Evolutionary conservation across 2,888 invertebrate genomes (phyloP).

Genomic region (Erannis defoliaria): DNA sequence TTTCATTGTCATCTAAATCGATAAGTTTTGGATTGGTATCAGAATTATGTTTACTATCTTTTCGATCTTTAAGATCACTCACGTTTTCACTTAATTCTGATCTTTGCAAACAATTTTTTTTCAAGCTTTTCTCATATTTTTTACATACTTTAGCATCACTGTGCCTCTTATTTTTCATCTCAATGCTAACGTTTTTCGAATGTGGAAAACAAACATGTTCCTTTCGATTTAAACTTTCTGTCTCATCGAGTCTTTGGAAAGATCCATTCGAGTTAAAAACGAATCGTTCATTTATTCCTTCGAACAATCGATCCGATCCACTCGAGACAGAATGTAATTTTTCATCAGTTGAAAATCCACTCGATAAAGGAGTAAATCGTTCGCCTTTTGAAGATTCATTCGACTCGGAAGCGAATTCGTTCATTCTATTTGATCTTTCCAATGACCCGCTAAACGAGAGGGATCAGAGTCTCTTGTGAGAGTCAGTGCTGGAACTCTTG

Average conservation of each 20-base stretch:
- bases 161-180: constrained; percentile 4
- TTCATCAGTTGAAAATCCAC: not conserved
- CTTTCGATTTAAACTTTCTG: constrained; percentile 7
- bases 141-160: constrained; percentile 13
- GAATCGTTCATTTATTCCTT: constrained; percentile 11
- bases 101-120: constrained; percentile 9
- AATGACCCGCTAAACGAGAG: constrained; percentile 60
- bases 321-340: not conserved
- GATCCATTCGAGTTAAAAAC: constrained; percentile 25
- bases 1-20: constrained; percentile 2
- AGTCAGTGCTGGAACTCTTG: constrained; percentile 76
- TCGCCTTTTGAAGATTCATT: not conserved
- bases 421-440: constrained; percentile 50
- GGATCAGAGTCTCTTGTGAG: constrained; percentile 84
- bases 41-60: constrained; percentile 35
- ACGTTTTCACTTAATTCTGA: constrained; percentile 13
- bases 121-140: constrained; percentile 6
- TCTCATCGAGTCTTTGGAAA: constrained; percentile 42
- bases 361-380: not conserved
- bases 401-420: constrained; percentile 10
- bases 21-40: constrained; percentile 26
- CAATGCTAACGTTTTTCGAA: constrained; percentile 4
- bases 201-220: constrained; percentile 3
- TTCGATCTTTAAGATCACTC: constrained; percentile 38
- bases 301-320: not conserved